Evolutionary conservation across 1,140 invertebrate genomes (phyloP).

Genomic region (Lordiphosa mommai): DNA sequence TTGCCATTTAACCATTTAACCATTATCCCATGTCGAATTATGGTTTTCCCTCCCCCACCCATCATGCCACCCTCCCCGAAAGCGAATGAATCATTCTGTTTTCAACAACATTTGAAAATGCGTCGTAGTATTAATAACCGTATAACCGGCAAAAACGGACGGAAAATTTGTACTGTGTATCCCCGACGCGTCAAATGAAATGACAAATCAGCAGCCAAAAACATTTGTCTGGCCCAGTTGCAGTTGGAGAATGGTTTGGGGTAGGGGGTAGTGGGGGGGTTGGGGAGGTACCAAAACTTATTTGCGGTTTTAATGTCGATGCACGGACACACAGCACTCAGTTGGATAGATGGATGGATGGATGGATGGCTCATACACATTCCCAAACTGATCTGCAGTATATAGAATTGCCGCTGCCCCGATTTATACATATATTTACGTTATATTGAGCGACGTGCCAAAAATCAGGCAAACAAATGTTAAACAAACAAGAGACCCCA

Average conservation of each 20-base stretch:
- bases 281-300: not conserved
- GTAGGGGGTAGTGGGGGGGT: too few relatives aligned
- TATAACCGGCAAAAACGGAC: conserved; percentile 5
- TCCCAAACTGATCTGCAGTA: not conserved
- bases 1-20: too few relatives aligned
- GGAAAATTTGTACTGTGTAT: conserved; percentile 3
- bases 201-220: conserved; percentile 54
- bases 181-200: conserved; percentile 23
- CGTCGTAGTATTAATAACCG: conserved; percentile 40
- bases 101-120: conserved; percentile 37
- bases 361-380: conserved; percentile 18
- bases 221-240: conserved; percentile 27
- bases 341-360: not conserved
- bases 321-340: conserved; percentile 13
- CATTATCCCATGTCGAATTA: too few relatives aligned
- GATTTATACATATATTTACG: conserved; percentile 2
- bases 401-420: too few relatives aligned
- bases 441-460: conserved; percentile 52
- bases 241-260: not conserved
- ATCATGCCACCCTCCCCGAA: not conserved
- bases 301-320: conserved; percentile 16
- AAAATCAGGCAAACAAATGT: conserved; percentile 58
- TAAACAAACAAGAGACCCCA: conserved; percentile 15
- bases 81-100: conserved; percentile 32
- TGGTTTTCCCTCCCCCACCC: too few relatives aligned